phyloP scores from a whole-genome alignment of 1,140 invertebrate species.

The Oncopodura yosiiana region DNA sequence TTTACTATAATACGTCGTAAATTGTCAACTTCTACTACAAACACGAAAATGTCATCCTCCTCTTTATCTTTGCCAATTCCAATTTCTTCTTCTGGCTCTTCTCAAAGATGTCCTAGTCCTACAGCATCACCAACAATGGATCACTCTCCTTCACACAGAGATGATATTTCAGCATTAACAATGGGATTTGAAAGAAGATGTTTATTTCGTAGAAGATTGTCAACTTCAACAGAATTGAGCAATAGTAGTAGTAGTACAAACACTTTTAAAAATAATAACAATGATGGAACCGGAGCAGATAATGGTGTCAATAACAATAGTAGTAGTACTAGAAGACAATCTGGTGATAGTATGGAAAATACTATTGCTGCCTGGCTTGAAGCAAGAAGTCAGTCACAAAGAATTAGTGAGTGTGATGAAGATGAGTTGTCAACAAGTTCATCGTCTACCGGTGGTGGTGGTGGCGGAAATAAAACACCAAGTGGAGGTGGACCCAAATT shows the following conservation, averaged over 20 bases:
- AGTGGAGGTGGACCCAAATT: background rate
- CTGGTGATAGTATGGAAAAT: background rate
- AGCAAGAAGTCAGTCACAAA: background rate
- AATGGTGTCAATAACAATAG: background rate
- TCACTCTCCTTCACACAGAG: background rate
- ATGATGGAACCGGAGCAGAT: background rate
- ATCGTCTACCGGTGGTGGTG: no score
- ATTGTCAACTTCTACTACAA: no score
- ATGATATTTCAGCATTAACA: conserved; percentile 25
- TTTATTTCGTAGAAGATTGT: conserved; percentile 14
- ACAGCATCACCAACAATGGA: background rate
- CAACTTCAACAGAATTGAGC: background rate
- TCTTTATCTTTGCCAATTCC: no score
- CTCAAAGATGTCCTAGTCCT: background rate
- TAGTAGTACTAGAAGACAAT: no score
- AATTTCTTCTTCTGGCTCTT: no score
- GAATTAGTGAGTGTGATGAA: conserved; percentile 10
- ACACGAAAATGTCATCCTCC: no score
- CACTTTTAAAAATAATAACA: background rate
- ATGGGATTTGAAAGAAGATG: conserved; percentile 19
- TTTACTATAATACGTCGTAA: no score
- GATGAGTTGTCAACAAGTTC: background rate
- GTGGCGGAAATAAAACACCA: background rate
- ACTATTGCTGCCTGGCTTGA: background rate
- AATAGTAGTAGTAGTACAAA: background rate